Evolutionary conservation across 1,140 invertebrate genomes (phyloP).

Genomic region (Musca domestica): DNA sequence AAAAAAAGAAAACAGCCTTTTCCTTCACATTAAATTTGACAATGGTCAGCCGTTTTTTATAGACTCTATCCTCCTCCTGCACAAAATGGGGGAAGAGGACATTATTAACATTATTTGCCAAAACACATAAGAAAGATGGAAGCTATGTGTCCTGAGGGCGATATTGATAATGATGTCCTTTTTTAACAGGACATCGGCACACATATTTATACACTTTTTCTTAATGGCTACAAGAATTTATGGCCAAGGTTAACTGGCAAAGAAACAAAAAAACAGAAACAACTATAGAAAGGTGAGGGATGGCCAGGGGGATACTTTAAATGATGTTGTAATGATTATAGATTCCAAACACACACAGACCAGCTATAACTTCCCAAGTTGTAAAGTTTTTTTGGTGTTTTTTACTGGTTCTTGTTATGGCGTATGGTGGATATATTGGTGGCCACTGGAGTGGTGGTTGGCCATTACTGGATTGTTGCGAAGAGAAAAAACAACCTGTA

Average conservation of each 20-base stretch:
- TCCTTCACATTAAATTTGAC: slow-evolving; percentile 2
- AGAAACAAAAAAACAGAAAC: not conserved
- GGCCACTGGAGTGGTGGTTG: no score
- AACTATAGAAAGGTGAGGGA: no score
- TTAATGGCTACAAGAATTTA: not conserved
- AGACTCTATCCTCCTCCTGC: not conserved
- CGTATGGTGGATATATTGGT: no score
- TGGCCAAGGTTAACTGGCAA: not conserved
- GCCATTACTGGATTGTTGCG: no score
- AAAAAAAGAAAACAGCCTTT: not conserved
- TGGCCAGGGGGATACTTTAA: no score
- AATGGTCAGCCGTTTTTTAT: slow-evolving; percentile 18
- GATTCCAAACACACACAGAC: slow-evolving; percentile 9
- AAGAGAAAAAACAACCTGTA: no score
- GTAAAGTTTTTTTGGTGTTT: not conserved
- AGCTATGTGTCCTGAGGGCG: not conserved
- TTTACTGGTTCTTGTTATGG: not conserved
- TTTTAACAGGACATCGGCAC: not conserved
- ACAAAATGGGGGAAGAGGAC: not conserved
- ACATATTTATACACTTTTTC: not conserved
- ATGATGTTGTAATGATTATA: slow-evolving; percentile 9
- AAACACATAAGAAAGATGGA: not conserved
- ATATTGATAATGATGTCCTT: slow-evolving; percentile 16
- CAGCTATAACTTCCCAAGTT: not conserved
- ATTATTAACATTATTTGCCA: slow-evolving; percentile 14